Evolutionary conservation across 1,140 invertebrate genomes (phyloP), one percentile per base, ranked within the genome.

Genomic region (Lamellibrachia luymesi): DNA sequence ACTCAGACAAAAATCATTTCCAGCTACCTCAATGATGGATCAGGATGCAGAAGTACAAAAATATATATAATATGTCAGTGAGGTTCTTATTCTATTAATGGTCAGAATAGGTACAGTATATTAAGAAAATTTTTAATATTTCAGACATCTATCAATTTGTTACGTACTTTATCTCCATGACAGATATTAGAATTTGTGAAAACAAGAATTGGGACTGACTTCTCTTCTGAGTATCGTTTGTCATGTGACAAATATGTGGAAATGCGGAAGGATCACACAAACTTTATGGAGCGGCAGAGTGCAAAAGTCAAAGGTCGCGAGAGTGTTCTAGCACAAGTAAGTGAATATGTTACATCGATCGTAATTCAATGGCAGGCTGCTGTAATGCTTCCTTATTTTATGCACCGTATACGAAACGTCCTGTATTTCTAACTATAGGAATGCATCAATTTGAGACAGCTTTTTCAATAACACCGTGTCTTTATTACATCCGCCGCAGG

Each of bases 201-300:
- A 91, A 91, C 91, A 64, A 92, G 51, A 92, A 25, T 92, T 91
- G 22, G 13, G 4, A 92, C 25, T 4, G 92, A 93, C 91, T 93
- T 92, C 56, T 80, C 38, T 93, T 90, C 13, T 94, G 91, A 94
- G 25, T 56, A 89, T 92, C 64, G 2, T 80, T 27, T 52, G 92
- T 92, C 50, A 52, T 64, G 92, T 27, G 51, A 89, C 25, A 92
- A 56, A n/a, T 64, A 89, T 4, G 64, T n/a, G 22, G 90, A 50
- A 93, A 91, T 92, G 25, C 22, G 51, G 49, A 90, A 50, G 80
- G 38, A 51, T 22, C 56, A 90, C 49, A 50, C 56, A 50, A 17
- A 38, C 56, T 89, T 50, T 49, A 51, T 90, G 89, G 27, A 90
- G 92, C 49, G 0, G 13, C n/a, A 90, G 49, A 50, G 56, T 93